Percentiles rank a stretch among this genome's conserved stretches.
These are phyloP conservation scores for Trinectes maculatus DNA, from an alignment of 2,113 vertebrate species.

Conservation along the genomic window DNA sequence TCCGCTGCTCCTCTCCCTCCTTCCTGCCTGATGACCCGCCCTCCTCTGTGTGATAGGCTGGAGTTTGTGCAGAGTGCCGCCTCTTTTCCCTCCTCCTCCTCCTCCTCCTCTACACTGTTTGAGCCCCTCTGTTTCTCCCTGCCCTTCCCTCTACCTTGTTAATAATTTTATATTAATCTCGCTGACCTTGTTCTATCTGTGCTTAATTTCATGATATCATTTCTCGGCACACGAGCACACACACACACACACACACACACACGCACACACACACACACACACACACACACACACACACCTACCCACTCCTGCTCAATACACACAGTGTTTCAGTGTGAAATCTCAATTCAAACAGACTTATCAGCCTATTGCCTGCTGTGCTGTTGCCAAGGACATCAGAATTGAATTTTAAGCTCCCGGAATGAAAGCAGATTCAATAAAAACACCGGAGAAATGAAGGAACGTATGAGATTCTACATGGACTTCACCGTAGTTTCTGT, in stretches of 20 bases:
- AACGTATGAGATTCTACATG: constrained; percentile 14
- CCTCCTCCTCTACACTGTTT: neutral
- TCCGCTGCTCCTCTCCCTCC: constrained; percentile 66
- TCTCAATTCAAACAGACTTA: constrained; percentile 58
- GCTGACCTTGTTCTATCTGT: constrained; percentile 63
- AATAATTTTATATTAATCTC: constrained; percentile 65
- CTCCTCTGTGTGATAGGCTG: constrained; percentile 64
- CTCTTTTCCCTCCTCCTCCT: constrained; percentile 32
- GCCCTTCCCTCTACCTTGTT: constrained; percentile 68
- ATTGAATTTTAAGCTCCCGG: constrained; percentile 41
- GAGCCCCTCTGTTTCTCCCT: constrained; percentile 41
- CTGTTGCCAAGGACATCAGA: constrained; percentile 64
- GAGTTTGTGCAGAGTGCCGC: constrained; percentile 1
- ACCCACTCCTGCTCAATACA: no score
- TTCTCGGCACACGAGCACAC: constrained; percentile 26
- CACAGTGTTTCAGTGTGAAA: constrained; percentile 50
- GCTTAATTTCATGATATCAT: constrained; percentile 59
- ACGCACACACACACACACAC: constrained; percentile 1
- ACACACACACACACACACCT: constrained; percentile 13
- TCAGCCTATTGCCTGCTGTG: constrained; percentile 51
- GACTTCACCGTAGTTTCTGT: no score
- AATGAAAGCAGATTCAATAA: constrained; percentile 30
- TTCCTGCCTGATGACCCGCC: constrained; percentile 60
- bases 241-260: constrained; percentile 13
- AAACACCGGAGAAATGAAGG: neutral